Percentiles rank a stretch among this genome's conserved stretches.
Evolutionary conservation across 2,113 vertebrate species (phyloP).

Genomic region (Amia ocellicauda): DNA sequence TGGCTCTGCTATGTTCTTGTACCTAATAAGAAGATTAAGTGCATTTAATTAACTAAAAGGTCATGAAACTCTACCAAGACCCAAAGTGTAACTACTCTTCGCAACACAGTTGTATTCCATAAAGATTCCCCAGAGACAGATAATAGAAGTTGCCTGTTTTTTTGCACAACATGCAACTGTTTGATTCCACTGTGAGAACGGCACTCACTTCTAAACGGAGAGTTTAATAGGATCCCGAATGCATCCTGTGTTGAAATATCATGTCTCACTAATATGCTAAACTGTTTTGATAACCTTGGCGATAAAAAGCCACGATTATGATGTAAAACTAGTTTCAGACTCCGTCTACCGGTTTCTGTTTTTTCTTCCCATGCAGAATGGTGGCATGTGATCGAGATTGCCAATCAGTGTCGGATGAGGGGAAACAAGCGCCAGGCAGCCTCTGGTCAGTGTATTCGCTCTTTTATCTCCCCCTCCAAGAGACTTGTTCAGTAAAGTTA

Average conservation of each 20-base stretch:
- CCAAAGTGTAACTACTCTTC: no score
- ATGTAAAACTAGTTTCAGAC: constrained; percentile 11
- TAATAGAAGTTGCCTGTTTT: no score
- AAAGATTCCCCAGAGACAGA: no score
- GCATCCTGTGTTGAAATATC: no score
- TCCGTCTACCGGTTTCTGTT: not conserved
- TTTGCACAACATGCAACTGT: no score
- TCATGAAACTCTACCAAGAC: no score
- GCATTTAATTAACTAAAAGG: no score
- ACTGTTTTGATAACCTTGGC: not conserved
- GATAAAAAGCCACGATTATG: not conserved
- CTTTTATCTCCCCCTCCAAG: constrained; percentile 8
- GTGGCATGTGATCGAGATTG: constrained; percentile 18
- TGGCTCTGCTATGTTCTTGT: no score
- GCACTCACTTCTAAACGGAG: no score
- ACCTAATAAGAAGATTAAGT: no score
- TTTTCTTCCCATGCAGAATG: constrained; percentile 16
- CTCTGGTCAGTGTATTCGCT: constrained; percentile 14
- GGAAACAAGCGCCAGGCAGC: not conserved
- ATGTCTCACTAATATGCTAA: not conserved
- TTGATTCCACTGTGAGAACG: no score
- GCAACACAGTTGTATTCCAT: not conserved
- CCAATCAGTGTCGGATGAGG: constrained; percentile 10
- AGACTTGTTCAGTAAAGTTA: constrained; percentile 8
- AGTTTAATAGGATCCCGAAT: no score